Evolutionary conservation across 2,797 vertebrate species (phyloP).

Genomic region (Spinibarbus caldwelli): DNA sequence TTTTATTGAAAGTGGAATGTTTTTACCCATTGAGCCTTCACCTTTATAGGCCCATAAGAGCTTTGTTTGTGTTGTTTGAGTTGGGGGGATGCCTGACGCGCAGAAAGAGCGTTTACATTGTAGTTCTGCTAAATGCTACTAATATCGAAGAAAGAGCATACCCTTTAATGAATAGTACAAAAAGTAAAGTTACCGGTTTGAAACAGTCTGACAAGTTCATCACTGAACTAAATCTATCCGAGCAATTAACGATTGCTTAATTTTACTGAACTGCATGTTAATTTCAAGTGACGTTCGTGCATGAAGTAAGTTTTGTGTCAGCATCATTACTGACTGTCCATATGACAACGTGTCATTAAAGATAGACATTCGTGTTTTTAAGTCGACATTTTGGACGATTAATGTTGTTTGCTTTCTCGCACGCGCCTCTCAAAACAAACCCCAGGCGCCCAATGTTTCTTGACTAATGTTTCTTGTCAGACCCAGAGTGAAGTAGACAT

Average conservation of each 20-base stretch:
- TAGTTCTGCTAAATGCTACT: background rate
- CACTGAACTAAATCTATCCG: background rate
- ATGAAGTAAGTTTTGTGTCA: background rate
- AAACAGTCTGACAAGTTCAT: background rate
- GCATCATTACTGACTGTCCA: background rate
- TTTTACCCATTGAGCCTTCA: background rate
- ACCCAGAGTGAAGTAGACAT: too few relatives aligned
- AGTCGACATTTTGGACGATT: slow-evolving; percentile 78
- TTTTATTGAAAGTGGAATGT: background rate
- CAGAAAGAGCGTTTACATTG: background rate
- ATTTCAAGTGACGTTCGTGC: background rate
- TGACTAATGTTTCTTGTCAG: too few relatives aligned
- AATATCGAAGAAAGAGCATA: background rate
- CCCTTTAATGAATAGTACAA: too few relatives aligned
- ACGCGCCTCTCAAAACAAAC: too few relatives aligned
- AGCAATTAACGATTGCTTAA: background rate
- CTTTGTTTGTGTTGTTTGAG: background rate
- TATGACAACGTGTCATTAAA: background rate
- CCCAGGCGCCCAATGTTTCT: too few relatives aligned
- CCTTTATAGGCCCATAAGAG: too few relatives aligned
- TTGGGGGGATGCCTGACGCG: background rate
- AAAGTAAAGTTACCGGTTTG: background rate
- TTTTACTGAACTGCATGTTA: background rate
- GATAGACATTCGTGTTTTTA: slow-evolving; percentile 35
- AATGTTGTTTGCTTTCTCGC: too few relatives aligned